A percentile compares a stretch with the other conserved stretches of the same genome.
Evolutionary conservation across 2,113 vertebrate species (phyloP).

Genomic region (Entelurus aequoreus): DNA sequence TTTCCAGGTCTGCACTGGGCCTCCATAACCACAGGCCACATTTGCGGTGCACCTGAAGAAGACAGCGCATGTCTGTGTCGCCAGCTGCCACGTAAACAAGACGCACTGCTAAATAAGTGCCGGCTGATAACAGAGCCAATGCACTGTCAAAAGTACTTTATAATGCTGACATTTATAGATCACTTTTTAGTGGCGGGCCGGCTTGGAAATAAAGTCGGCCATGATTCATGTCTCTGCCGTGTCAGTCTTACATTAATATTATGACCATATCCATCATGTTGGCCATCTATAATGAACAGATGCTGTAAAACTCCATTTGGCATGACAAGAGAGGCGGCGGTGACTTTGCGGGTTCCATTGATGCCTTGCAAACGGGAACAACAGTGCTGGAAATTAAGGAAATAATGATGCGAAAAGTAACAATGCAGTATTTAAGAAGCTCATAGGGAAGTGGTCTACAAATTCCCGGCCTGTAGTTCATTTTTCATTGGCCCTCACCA

Average conservation of each 20-base stretch:
- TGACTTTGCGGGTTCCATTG: constrained; percentile 26
- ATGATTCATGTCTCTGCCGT: constrained; percentile 75
- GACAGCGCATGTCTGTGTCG: neutral
- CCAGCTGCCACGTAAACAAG: constrained; percentile 46
- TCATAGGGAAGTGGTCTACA: neutral
- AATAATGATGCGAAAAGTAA: neutral
- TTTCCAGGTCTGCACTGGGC: constrained; percentile 34
- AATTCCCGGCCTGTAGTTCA: no score
- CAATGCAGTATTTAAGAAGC: neutral
- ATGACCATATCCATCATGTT: constrained; percentile 78
- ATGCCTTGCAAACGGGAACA: constrained; percentile 16
- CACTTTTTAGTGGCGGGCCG: constrained; percentile 70
- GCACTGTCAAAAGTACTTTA: constrained; percentile 71
- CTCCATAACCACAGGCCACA: constrained; percentile 32
- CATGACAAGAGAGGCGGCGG: constrained; percentile 59
- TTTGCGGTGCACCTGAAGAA: constrained; percentile 27
- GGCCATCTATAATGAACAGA: constrained; percentile 74
- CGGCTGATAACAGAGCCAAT: constrained; percentile 67
- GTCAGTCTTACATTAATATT: constrained; percentile 80
- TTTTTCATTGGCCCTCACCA: no score
- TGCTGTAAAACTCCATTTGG: constrained; percentile 75
- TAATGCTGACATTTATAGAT: constrained; percentile 77
- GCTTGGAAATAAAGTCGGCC: constrained; percentile 74
- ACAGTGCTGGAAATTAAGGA: constrained; percentile 6
- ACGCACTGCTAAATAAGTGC: constrained; percentile 69